Percentiles rank a stretch among this genome's conserved stretches.
These are phyloP conservation scores for Tupiocoris notatus DNA, from an alignment of 2,888 invertebrate species.

Conservation along the genomic window DNA sequence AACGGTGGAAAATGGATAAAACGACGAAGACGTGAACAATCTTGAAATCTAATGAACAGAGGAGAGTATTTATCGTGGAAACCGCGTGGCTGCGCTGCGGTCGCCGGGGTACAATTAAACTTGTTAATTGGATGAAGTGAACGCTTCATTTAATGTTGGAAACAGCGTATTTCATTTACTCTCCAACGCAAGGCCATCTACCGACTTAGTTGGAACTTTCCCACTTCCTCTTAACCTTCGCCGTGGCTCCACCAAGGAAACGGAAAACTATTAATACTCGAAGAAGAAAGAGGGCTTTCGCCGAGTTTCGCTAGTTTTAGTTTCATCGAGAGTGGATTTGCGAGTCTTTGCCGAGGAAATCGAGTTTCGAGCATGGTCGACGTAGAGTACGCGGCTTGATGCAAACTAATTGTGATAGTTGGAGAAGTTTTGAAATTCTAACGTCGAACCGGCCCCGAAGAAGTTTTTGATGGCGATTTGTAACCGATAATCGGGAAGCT, in stretches of 20 bases:
- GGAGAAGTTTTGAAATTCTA: neutral
- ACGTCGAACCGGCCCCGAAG: no score
- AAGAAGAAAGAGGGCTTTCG: neutral
- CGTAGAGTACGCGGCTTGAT: neutral
- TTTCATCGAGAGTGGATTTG: neutral
- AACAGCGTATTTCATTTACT: slow-evolving; percentile 29
- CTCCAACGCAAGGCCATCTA: no score
- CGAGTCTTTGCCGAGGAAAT: neutral
- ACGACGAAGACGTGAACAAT: slow-evolving; percentile 6
- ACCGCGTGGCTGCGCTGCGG: neutral
- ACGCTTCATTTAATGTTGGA: slow-evolving; percentile 37
- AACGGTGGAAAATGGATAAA: neutral
- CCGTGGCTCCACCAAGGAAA: neutral
- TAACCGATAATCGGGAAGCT: no score
- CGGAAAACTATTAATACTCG: neutral
- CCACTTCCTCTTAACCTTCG: neutral
- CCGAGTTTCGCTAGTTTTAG: neutral
- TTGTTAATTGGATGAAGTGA: slow-evolving; percentile 35
- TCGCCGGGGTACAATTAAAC: slow-evolving; percentile 31
- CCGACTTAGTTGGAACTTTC: neutral
- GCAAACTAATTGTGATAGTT: no score
- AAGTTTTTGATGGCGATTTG: no score
- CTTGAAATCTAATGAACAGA: slow-evolving; percentile 29
- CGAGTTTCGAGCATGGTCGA: neutral
- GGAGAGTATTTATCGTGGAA: neutral